phyloP scores from a whole-genome alignment of 2,113 vertebrate species.

The Lycocorax pyrrhopterus region DNA sequence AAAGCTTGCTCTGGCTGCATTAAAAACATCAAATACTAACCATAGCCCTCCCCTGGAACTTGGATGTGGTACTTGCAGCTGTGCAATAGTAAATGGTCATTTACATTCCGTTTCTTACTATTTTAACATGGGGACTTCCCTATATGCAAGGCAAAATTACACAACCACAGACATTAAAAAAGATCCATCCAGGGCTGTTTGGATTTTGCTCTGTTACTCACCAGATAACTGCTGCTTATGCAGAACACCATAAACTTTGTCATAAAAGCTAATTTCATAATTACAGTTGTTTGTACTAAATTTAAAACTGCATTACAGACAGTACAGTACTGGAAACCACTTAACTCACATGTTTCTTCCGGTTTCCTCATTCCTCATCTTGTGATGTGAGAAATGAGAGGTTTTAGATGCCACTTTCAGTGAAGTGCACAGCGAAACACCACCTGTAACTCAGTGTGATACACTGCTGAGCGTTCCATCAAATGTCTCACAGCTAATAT shows the following conservation, averaged over 20 bases:
- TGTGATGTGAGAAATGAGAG: neutral
- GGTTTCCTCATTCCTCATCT: neutral
- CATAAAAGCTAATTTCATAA: neutral
- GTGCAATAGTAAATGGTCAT: neutral
- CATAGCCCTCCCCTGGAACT: rapidly evolving
- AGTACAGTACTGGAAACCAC: neutral
- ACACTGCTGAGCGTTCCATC: rapidly evolving
- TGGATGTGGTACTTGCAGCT: neutral
- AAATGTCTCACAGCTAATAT: neutral
- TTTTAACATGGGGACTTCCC: neutral
- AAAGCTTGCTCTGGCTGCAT: neutral
- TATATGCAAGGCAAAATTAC: neutral
- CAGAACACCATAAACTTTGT: neutral
- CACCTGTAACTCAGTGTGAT: rapidly evolving
- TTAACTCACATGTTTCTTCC: neutral
- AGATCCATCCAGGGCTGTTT: neutral
- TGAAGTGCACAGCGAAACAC: rapidly evolving
- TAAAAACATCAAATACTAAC: neutral
- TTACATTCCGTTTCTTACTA: neutral
- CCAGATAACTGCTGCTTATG: neutral
- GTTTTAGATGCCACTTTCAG: neutral
- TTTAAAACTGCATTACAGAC: neutral
- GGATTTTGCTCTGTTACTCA: neutral
- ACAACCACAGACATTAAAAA: neutral
- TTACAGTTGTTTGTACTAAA: neutral